phyloP scores from a whole-genome alignment of 2,797 vertebrate species.

The Myiotriccus ornatus region DNA sequence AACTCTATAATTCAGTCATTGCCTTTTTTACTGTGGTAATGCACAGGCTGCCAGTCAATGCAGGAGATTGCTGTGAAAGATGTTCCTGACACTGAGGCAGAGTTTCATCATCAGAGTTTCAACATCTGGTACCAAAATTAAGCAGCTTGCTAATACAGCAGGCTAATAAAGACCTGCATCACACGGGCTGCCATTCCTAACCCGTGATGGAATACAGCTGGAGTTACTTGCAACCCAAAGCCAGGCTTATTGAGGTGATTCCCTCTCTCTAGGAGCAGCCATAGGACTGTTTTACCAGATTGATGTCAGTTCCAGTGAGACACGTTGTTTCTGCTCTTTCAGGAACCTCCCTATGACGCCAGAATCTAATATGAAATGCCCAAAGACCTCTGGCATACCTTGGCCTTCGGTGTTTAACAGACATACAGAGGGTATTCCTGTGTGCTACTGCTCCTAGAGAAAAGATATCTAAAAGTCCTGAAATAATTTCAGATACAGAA shows the following conservation, averaged over 20 bases:
- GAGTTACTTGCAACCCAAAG: not conserved
- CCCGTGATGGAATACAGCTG: rapidly evolving
- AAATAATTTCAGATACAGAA: not conserved
- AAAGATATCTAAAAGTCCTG: not conserved
- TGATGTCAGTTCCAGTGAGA: not conserved
- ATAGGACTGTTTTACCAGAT: not conserved
- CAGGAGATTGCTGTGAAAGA: not conserved
- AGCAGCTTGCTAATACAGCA: not conserved
- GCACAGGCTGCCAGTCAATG: not conserved
- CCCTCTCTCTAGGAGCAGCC: not conserved
- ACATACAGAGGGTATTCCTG: not conserved
- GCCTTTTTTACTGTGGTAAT: not conserved
- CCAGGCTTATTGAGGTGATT: not conserved
- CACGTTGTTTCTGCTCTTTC: rapidly evolving
- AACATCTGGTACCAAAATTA: not conserved
- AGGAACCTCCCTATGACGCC: not conserved
- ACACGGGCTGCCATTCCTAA: not conserved
- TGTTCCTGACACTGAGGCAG: not conserved
- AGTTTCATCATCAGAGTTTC: not conserved
- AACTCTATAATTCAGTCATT: not conserved
- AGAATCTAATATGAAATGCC: not conserved
- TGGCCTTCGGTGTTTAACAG: not conserved
- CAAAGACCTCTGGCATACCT: not conserved
- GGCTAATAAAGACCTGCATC: not conserved
- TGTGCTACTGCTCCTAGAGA: not conserved